Conservation (phyloP, 2,797 vertebrate genomes). For the Coracias cyanogaster region DNA sequence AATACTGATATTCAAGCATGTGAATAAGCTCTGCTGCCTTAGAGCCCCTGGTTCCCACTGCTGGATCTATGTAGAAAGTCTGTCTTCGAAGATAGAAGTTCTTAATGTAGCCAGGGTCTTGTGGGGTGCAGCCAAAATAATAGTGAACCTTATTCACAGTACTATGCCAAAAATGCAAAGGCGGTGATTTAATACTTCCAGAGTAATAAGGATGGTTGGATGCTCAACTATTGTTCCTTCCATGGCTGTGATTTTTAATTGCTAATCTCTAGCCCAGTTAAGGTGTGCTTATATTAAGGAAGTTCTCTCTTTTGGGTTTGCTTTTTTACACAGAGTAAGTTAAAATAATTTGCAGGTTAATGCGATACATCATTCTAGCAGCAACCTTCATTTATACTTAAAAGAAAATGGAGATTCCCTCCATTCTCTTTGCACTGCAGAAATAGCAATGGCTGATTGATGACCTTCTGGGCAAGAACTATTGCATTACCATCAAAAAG, state of each 20-base stretch:
- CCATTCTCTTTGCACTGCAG: not conserved
- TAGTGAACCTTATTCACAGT: not conserved
- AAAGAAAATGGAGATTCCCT: not conserved
- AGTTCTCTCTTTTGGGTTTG: not conserved
- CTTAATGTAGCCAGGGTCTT: conserved; percentile 14
- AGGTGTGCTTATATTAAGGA: not conserved
- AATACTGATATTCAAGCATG: not conserved
- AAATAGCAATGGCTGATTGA: not conserved
- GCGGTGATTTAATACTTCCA: conserved; percentile 24
- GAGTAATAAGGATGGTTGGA: not conserved
- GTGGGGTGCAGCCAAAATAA: not conserved
- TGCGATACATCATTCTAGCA: not conserved
- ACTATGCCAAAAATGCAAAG: conserved; percentile 6
- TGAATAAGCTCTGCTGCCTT: not conserved
- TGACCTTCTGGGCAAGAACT: not conserved
- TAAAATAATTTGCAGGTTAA: not conserved
- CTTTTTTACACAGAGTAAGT: not conserved
- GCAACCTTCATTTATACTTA: not conserved
- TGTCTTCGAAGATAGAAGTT: conserved; percentile 16
- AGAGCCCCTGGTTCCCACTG: not conserved
- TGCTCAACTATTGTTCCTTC: not conserved
- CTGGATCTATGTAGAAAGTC: not conserved
- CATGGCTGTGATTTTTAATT: not conserved
- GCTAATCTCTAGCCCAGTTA: not conserved
- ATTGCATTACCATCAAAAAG: not conserved